Percentiles rank a stretch among this genome's conserved stretches.
phyloP scores from a whole-genome alignment of 2,888 invertebrate species.

The Pseudococcus longispinus region DNA sequence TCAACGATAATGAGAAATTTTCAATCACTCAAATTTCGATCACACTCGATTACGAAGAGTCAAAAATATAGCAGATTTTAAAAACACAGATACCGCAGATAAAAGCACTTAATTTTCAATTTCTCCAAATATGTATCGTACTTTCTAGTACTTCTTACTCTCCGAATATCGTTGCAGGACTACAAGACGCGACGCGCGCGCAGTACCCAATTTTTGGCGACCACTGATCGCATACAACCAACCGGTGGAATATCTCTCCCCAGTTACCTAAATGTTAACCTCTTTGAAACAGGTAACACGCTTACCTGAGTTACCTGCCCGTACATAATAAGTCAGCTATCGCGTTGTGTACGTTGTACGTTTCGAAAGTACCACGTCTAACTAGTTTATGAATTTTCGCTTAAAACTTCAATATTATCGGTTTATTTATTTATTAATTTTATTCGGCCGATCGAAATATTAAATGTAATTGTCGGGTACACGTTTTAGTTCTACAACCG shows the following conservation, averaged over 20 bases:
- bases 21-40: too few relatives aligned
- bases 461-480: not conserved
- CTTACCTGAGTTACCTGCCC: constrained; percentile 53
- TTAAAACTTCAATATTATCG: constrained; percentile 7
- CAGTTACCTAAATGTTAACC: constrained; percentile 52
- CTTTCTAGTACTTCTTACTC: not conserved
- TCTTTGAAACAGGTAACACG: constrained; percentile 52
- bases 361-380: constrained; percentile 49
- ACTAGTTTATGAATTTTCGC: constrained; percentile 45
- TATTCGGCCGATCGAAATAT: not conserved
- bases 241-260: constrained; percentile 54
- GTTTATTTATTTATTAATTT: not conserved
- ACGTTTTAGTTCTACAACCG: not conserved
- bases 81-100: not conserved
- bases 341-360: constrained; percentile 52
- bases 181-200: constrained; percentile 2
- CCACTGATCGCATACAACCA: constrained; percentile 48
- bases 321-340: constrained; percentile 49
- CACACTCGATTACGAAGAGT: too few relatives aligned
- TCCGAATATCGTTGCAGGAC: not conserved
- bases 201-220: not conserved
- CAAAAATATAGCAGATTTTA: not conserved
- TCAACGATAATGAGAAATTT: too few relatives aligned
- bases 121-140: not conserved
- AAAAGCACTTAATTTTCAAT: not conserved